Percentiles rank a stretch among this genome's conserved stretches.
phyloP scores from a whole-genome alignment of 2,797 vertebrate genomes.

The Chelon auratus region DNA sequence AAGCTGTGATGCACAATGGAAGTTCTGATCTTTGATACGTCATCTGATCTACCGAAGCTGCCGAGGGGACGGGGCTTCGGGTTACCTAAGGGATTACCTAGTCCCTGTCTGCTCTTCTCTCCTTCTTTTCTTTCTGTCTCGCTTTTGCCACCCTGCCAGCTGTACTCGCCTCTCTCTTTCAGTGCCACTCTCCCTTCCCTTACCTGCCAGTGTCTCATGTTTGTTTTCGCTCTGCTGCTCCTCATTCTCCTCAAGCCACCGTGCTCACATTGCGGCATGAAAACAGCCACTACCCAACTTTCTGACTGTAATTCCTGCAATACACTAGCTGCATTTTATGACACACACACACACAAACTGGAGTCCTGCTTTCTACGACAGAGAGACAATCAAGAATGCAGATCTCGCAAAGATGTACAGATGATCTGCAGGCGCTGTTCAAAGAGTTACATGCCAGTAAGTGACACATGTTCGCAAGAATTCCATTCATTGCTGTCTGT shows the following conservation, averaged over 20 bases:
- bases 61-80: conserved; percentile 69
- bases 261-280: not conserved
- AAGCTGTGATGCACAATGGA: conserved; percentile 78
- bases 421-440: conserved; percentile 25
- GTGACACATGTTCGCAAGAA: conserved; percentile 67
- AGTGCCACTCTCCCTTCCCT: conserved; percentile 17
- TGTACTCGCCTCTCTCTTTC: conserved; percentile 42
- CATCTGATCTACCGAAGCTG: conserved; percentile 82
- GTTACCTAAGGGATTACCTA: conserved; percentile 84
- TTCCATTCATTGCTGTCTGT: conserved; percentile 75
- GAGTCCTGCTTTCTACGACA: not conserved
- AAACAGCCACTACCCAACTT: not conserved
- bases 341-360: not conserved
- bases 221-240: conserved; percentile 21
- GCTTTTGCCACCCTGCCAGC: conserved; percentile 27
- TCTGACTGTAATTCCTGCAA: no score
- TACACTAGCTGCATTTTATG: no score
- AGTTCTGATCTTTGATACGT: conserved; percentile 87
- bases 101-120: conserved; percentile 61
- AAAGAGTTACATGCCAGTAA: conserved; percentile 45
- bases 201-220: conserved; percentile 14
- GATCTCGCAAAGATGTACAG: not conserved
- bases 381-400: not conserved
- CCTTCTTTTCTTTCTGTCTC: conserved; percentile 18
- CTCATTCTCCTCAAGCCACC: conserved; percentile 10